These are phyloP conservation scores for Leiothrix lutea DNA, from an alignment of 2,113 vertebrate genomes.

Conservation along the genomic window DNA sequence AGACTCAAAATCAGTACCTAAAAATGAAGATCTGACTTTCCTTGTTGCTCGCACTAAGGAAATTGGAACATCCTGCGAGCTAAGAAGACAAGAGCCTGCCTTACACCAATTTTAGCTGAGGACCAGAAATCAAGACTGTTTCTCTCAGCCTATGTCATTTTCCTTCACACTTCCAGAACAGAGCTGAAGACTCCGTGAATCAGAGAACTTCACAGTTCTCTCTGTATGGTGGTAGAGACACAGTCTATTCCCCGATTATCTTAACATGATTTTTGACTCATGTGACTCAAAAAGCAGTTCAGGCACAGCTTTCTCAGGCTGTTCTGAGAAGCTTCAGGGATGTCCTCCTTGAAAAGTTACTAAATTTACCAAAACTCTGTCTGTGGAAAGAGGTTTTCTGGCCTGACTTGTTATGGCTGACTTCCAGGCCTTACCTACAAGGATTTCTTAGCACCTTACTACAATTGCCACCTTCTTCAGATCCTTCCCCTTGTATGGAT, in stretches of 20 bases:
- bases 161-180: background rate
- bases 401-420: background rate
- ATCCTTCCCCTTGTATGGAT: background rate
- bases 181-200: background rate
- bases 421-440: background rate
- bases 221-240: background rate
- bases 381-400: background rate
- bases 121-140: background rate
- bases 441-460: fast-evolving
- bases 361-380: background rate
- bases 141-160: background rate
- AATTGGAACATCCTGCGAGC: background rate
- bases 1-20: background rate
- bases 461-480: background rate
- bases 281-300: background rate
- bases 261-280: background rate
- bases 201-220: background rate
- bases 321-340: fast-evolving
- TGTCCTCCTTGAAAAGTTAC: background rate
- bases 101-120: background rate
- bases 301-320: background rate
- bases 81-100: background rate
- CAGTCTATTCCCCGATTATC: background rate
- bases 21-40: background rate
- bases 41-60: background rate